These are phyloP conservation scores for Linurgus olivaceus DNA, from an alignment of 2,797 vertebrate genomes.

Conservation along the genomic window DNA sequence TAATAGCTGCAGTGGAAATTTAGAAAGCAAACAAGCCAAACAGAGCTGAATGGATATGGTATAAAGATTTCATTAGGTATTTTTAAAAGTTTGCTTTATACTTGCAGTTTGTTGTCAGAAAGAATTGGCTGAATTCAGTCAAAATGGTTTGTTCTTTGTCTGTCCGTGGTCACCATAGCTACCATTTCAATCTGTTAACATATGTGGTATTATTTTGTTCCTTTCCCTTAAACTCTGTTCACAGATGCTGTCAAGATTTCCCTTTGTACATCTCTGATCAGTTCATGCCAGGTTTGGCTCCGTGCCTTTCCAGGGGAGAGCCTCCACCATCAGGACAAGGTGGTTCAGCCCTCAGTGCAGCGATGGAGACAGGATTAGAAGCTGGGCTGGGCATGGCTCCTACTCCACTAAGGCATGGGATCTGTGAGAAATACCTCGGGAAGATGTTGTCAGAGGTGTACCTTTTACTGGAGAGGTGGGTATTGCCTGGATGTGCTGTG, in stretches of 20 bases:
- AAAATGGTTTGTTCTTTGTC: slow-evolving; percentile 68
- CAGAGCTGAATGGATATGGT: background rate
- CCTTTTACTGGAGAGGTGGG: background rate
- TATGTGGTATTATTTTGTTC: slow-evolving; percentile 68
- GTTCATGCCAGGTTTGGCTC: slow-evolving; percentile 23
- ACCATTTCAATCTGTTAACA: slow-evolving; percentile 70
- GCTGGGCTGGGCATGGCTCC: background rate
- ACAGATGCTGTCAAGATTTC: slow-evolving; percentile 63
- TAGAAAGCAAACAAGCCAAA: slow-evolving; percentile 31
- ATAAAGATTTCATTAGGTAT: slow-evolving; percentile 31
- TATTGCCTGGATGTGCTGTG: background rate
- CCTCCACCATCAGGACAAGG: background rate
- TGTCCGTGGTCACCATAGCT: slow-evolving; percentile 69
- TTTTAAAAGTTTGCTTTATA: slow-evolving; percentile 56
- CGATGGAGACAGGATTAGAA: background rate
- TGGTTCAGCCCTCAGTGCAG: background rate
- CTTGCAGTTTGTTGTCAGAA: slow-evolving; percentile 56
- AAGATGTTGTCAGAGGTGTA: background rate
- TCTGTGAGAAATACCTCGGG: background rate
- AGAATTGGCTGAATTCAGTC: slow-evolving; percentile 46
- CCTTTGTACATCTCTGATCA: slow-evolving; percentile 24
- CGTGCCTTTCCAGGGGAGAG: background rate
- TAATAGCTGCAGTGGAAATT: slow-evolving; percentile 20
- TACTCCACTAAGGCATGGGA: background rate
- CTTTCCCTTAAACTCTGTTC: slow-evolving; percentile 63